Evolutionary conservation across 1,140 invertebrate genomes (phyloP).

Genomic region (Popillia japonica): DNA sequence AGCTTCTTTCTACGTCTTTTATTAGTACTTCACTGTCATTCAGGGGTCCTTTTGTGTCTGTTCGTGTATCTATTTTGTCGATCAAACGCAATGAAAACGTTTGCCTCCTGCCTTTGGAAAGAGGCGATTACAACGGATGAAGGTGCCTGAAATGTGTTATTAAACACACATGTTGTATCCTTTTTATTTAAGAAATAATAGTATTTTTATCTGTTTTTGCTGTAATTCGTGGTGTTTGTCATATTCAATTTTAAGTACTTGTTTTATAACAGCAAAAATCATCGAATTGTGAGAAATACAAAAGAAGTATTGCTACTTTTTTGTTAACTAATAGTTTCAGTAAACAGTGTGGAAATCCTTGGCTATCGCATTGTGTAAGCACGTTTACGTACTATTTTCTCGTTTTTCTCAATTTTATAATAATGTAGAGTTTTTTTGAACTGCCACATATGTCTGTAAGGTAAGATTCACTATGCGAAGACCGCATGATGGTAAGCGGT

Average conservation of each 20-base stretch:
- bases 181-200: not conserved
- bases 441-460: too few relatives aligned
- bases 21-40: not conserved
- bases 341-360: too few relatives aligned
- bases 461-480: too few relatives aligned
- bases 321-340: too few relatives aligned
- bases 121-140: not conserved
- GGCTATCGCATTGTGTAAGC: too few relatives aligned
- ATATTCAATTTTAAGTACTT: not conserved
- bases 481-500: too few relatives aligned
- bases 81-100: constrained; percentile 7
- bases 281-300: too few relatives aligned
- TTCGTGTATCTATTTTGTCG: constrained; percentile 1
- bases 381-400: too few relatives aligned
- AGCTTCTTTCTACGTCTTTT: not conserved
- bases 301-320: too few relatives aligned
- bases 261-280: not conserved
- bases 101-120: not conserved
- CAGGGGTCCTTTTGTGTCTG: not conserved
- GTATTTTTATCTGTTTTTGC: not conserved
- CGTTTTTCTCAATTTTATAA: too few relatives aligned
- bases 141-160: not conserved
- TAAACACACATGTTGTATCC: not conserved
- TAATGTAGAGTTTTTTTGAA: too few relatives aligned
- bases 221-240: not conserved